Evolutionary conservation across 1,140 invertebrate genomes (phyloP).

Genomic region (Panagrolaimus sp.): DNA sequence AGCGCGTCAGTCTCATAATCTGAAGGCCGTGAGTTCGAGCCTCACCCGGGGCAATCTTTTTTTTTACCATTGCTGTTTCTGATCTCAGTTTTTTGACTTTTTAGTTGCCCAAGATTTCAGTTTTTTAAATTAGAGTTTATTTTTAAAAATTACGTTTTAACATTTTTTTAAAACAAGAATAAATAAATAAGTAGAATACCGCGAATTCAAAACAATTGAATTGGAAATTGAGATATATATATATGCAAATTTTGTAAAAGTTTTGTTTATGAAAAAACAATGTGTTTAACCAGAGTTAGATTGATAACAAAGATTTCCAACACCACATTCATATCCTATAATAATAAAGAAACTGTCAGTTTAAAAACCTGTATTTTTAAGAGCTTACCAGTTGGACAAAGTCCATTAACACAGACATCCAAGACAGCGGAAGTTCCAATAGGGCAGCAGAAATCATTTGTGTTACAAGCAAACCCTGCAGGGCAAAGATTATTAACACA

Average conservation of each 20-base stretch:
- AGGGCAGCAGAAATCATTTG: conserved; percentile 48
- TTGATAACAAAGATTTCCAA: conserved; percentile 41
- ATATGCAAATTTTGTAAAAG: no score
- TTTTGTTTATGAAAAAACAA: no score
- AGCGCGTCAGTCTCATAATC: conserved; percentile 95
- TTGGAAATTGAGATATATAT: no score
- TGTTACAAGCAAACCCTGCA: conserved; percentile 45
- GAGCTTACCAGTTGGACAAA: neutral
- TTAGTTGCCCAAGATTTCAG: no score
- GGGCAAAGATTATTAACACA: conserved; percentile 22
- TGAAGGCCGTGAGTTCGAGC: conserved; percentile 93
- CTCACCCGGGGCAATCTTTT: conserved; percentile 66
- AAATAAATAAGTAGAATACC: no score
- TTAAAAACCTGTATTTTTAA: neutral
- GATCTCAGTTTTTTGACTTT: no score
- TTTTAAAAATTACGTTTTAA: no score
- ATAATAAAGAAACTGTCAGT: conserved; percentile 29
- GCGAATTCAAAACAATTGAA: no score
- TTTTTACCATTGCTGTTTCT: no score
- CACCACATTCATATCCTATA: conserved; percentile 42
- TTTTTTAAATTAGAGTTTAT: no score
- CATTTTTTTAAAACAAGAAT: no score
- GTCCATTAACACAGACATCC: conserved; percentile 39
- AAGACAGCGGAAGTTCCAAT: conserved; percentile 46
- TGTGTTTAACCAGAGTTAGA: no score